Evolutionary conservation across 23 tunicate genomes (phyloP), one percentile per base, ranked within the genome.

Genomic region (Diplosoma virens): DNA sequence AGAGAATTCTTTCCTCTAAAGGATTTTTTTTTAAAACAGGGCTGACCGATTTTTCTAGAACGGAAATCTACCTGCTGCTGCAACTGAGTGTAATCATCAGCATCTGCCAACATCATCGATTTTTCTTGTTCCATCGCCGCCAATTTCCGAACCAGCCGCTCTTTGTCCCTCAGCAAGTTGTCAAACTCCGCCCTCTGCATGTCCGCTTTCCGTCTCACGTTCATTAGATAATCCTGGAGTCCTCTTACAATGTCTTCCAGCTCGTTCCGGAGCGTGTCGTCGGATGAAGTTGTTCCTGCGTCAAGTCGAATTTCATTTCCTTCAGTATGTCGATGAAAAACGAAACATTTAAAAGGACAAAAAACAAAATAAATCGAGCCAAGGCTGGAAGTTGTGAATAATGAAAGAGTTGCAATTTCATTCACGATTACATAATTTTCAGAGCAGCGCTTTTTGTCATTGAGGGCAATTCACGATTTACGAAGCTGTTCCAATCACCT

Each of bases 11-110:
- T n/a, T n/a, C n/a, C n/a, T n/a, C n/a, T n/a, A n/a, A n/a, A n/a
- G n/a, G n/a, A n/a, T n/a, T n/a, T n/a, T n/a, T n/a, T n/a, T n/a
- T n/a, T n/a, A n/a, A n/a, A n/a, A n/a, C n/a, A n/a, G n/a, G n/a
- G n/a, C n/a, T n/a, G n/a, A n/a, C n/a, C n/a, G n/a, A n/a, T n/a
- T n/a, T n/a, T n/a, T n/a, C n/a, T n/a, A n/a, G n/a, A n/a, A n/a
- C n/a, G n/a, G n/a, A n/a, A n/a, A 6, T 21, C 33, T 25, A 89
- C 97, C 87, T 92, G 97, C 75, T 85, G 92, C 60, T 92, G 97
- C 0, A 92, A 76, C 52, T 92, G 91, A 21, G 80, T 66, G 54
- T 92, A 92, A 23, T 92, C 97, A 58, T 92, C 97, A 4, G 66
- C 83, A 56, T 92, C 97, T 1, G 85, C 87, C 30, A 64, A 75